These are phyloP conservation scores for Equus przewalskii DNA, from an alignment of 2,113 vertebrate genomes.

Conservation along the genomic window DNA sequence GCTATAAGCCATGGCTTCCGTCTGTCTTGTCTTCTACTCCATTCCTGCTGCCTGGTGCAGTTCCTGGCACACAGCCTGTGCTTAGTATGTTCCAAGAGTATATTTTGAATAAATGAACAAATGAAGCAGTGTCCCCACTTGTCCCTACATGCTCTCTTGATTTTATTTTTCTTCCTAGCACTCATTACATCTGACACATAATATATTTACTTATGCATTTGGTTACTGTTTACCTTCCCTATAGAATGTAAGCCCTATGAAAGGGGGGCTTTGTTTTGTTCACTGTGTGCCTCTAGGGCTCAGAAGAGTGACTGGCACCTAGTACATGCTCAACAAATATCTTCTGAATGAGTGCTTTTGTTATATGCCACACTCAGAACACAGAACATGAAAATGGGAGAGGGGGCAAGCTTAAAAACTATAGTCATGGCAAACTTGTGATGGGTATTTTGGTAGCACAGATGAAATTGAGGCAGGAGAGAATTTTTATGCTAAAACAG, in stretches of 20 bases:
- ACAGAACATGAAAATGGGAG: not conserved
- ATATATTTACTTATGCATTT: not conserved
- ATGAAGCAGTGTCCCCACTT: not conserved
- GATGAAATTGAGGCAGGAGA: not conserved
- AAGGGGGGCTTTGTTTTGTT: not conserved
- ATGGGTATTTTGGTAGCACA: not conserved
- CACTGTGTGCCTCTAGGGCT: not conserved
- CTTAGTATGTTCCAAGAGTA: not conserved
- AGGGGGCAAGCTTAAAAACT: not conserved
- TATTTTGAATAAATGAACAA: conserved; percentile 26
- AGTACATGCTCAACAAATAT: not conserved
- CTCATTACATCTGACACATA: not conserved
- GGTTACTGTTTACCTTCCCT: not conserved
- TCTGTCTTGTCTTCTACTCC: not conserved
- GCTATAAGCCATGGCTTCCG: not conserved
- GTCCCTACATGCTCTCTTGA: not conserved
- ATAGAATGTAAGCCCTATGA: not conserved
- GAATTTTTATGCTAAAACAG: not conserved
- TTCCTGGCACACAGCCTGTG: not conserved
- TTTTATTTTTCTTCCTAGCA: not conserved
- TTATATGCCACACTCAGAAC: not conserved
- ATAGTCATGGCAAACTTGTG: not conserved
- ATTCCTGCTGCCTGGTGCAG: not conserved
- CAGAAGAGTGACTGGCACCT: not conserved
- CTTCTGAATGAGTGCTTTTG: not conserved